phyloP scores from a whole-genome alignment of 2,888 invertebrate species.

The Petrolisthes cinctipes region DNA sequence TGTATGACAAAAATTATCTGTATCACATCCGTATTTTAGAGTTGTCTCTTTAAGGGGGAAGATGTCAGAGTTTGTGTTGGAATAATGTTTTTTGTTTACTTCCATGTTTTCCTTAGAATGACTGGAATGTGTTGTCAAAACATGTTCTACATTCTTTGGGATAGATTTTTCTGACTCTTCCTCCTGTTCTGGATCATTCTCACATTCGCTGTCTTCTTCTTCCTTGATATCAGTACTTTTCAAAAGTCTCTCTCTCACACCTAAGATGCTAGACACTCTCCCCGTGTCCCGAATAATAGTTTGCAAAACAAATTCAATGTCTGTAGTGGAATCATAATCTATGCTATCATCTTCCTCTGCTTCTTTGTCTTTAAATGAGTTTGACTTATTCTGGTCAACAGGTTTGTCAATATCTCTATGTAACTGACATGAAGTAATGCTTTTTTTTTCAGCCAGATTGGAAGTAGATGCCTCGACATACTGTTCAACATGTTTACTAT shows the following conservation, averaged over 20 bases:
- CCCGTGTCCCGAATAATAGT: slow-evolving; percentile 28
- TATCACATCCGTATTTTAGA: not conserved
- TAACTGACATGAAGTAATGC: not conserved
- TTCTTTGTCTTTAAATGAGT: not conserved
- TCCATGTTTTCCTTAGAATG: too few relatives aligned
- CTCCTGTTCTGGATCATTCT: not conserved
- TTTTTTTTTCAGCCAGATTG: too few relatives aligned
- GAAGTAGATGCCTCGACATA: too few relatives aligned
- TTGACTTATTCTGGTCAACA: not conserved
- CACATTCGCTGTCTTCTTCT: not conserved
- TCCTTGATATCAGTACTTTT: not conserved
- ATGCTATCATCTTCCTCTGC: not conserved
- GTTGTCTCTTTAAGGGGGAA: not conserved
- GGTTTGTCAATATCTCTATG: not conserved
- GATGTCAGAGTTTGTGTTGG: too few relatives aligned
- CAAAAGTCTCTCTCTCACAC: slow-evolving; percentile 3
- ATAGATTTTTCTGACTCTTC: not conserved
- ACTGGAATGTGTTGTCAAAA: not conserved
- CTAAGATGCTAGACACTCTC: not conserved
- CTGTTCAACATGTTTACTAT: too few relatives aligned
- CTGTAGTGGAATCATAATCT: not conserved
- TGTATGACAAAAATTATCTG: not conserved
- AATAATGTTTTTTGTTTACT: too few relatives aligned
- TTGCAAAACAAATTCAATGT: slow-evolving; percentile 20
- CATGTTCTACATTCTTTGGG: not conserved